These are phyloP conservation scores for Uloborus diversus DNA, from an alignment of 1,140 invertebrate species.

Conservation along the genomic window DNA sequence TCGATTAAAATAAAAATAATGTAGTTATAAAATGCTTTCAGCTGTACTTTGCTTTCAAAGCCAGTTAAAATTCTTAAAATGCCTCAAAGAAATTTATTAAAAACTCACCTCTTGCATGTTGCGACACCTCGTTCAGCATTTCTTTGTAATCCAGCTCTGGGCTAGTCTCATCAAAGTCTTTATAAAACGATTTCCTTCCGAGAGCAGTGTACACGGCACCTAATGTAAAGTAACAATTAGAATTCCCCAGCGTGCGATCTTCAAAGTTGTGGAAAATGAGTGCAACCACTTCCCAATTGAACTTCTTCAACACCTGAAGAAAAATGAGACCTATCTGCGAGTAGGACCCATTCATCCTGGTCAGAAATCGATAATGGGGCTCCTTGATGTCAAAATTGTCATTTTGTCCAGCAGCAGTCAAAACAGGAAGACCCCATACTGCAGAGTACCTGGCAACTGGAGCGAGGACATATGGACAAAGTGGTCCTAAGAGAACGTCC, in stretches of 20 bases:
- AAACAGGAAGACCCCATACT: constrained; percentile 86
- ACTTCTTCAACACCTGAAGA: constrained; percentile 73
- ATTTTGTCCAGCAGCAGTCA: constrained; percentile 85
- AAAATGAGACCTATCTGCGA: constrained; percentile 72
- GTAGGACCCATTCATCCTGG: constrained; percentile 86
- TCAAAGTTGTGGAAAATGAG: constrained; percentile 63
- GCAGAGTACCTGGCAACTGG: constrained; percentile 87
- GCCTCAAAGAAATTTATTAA: not conserved
- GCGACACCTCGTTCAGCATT: constrained; percentile 73
- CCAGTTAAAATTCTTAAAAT: not conserved
- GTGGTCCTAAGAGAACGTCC: constrained; percentile 89
- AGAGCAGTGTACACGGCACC: constrained; percentile 75
- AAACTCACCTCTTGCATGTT: constrained; percentile 82
- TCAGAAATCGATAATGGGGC: constrained; percentile 78
- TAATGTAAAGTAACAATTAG: constrained; percentile 78
- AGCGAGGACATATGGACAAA: constrained; percentile 90
- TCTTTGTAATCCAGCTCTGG: constrained; percentile 69
- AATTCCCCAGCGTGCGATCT: constrained; percentile 70
- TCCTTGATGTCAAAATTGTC: constrained; percentile 78
- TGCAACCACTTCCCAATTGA: constrained; percentile 75
- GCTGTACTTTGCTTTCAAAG: not conserved
- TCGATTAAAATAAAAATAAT: not conserved
- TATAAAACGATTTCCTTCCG: constrained; percentile 70
- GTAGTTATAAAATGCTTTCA: not conserved
- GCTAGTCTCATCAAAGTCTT: constrained; percentile 72